Conservation (phyloP, 2,888 invertebrate genomes). For the Aspidiotus destructor region DNA sequence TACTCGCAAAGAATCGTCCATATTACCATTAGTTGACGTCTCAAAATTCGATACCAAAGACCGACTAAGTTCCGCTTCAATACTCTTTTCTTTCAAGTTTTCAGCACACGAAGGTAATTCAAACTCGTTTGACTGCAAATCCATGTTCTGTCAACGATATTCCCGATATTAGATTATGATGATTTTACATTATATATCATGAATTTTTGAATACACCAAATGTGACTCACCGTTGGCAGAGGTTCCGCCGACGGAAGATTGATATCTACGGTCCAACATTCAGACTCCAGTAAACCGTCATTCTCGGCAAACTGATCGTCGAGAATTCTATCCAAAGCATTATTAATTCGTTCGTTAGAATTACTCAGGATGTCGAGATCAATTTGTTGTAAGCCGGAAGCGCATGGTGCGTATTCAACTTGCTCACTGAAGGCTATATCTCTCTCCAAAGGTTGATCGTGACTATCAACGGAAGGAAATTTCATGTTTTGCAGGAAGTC, state of each 20-base stretch:
- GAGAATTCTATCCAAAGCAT: constrained; percentile 16
- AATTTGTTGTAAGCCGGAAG: constrained; percentile 14
- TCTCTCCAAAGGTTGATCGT: neutral
- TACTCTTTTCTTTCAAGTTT: constrained; percentile 15
- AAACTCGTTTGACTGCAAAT: constrained; percentile 7
- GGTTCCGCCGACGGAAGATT: constrained; percentile 22
- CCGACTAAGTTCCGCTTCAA: neutral
- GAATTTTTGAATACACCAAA: neutral
- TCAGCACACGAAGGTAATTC: constrained; percentile 10
- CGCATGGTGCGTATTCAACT: constrained; percentile 19
- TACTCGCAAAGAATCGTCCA: constrained; percentile 2
- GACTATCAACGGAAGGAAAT: constrained; percentile 10
- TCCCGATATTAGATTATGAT: neutral
- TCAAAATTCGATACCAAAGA: constrained; percentile 17
- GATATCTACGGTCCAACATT: constrained; percentile 26
- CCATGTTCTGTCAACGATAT: constrained; percentile 10
- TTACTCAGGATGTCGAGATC: constrained; percentile 27
- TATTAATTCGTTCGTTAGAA: constrained; percentile 22
- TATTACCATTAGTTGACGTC: neutral
- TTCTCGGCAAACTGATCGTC: constrained; percentile 28
- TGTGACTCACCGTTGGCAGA: constrained; percentile 6
- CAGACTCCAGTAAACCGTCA: constrained; percentile 17
- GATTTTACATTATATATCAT: no score
- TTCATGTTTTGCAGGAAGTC: constrained; percentile 20
- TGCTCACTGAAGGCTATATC: neutral